Conservation (phyloP, 2,797 vertebrate species). For the Heterohyrax brucei region DNA sequence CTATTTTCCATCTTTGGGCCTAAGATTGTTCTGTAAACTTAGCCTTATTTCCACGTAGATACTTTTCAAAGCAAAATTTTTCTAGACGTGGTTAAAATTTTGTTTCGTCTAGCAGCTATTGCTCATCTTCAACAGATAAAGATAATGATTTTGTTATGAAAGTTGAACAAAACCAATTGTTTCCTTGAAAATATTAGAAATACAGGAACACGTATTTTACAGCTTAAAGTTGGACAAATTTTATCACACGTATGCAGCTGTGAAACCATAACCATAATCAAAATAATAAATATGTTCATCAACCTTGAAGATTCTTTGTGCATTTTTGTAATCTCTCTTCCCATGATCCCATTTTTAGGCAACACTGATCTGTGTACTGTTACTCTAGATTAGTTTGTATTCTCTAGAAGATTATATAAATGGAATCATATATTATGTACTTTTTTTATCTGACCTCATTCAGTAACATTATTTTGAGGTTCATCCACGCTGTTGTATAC, state of each 20-base stretch:
- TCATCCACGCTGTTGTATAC: not conserved
- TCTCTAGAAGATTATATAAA: constrained; percentile 39
- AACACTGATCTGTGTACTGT: constrained; percentile 16
- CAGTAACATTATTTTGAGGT: constrained; percentile 27
- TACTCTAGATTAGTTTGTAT: not conserved
- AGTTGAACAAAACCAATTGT: not conserved
- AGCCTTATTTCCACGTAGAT: constrained; percentile 7
- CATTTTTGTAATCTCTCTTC: not conserved
- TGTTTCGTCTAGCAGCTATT: constrained; percentile 24
- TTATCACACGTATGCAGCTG: not conserved
- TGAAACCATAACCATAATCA: not conserved
- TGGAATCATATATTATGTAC: not conserved
- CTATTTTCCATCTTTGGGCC: not conserved
- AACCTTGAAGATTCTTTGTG: not conserved
- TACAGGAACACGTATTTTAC: not conserved
- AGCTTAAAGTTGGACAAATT: not conserved
- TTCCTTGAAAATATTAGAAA: constrained; percentile 36
- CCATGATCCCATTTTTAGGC: not conserved
- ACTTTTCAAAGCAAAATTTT: constrained; percentile 57
- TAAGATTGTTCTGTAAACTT: not conserved
- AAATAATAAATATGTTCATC: constrained; percentile 14
- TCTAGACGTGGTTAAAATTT: not conserved
- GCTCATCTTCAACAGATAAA: not conserved
- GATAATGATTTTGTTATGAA: constrained; percentile 45
- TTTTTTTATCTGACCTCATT: constrained; percentile 41